Evolutionary conservation across 2,113 vertebrate genomes (phyloP).

Genomic region (Oreocharis arfaki): DNA sequence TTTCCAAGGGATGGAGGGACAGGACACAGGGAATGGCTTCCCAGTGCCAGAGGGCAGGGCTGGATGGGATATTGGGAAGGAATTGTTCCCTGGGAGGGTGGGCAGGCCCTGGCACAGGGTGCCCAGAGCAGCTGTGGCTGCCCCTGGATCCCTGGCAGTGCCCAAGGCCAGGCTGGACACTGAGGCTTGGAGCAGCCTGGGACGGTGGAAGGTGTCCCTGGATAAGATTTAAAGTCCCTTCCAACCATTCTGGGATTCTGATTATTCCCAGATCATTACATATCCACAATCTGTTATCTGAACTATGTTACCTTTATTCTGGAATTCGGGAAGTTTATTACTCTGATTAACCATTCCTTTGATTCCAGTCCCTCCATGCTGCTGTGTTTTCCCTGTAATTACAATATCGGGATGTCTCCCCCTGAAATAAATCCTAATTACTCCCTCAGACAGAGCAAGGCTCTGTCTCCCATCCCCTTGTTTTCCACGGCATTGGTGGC

Average conservation of each 20-base stretch:
- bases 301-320: background rate
- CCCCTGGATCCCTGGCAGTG: background rate
- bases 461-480: fast-evolving
- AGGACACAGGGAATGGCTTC: background rate
- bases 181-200: background rate
- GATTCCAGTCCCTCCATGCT: background rate
- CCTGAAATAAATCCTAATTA: background rate
- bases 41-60: fast-evolving
- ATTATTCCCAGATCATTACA: background rate
- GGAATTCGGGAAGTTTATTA: background rate
- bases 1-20: fast-evolving
- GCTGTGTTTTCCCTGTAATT: background rate
- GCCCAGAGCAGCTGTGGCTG: background rate
- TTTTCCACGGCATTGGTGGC: background rate
- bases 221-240: background rate
- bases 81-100: background rate
- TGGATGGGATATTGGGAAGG: background rate
- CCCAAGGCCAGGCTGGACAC: background rate
- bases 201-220: background rate
- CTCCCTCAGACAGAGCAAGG: background rate
- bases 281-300: background rate
- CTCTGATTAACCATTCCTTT: background rate
- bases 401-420: background rate
- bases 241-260: background rate
- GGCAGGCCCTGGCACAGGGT: background rate